Percentiles rank a stretch among this genome's conserved stretches.
These are phyloP conservation scores for Halisarca cf. caerulea DNA, from an alignment of 37 sponge, comb jelly and placozoan genomes.

Conservation along the genomic window DNA sequence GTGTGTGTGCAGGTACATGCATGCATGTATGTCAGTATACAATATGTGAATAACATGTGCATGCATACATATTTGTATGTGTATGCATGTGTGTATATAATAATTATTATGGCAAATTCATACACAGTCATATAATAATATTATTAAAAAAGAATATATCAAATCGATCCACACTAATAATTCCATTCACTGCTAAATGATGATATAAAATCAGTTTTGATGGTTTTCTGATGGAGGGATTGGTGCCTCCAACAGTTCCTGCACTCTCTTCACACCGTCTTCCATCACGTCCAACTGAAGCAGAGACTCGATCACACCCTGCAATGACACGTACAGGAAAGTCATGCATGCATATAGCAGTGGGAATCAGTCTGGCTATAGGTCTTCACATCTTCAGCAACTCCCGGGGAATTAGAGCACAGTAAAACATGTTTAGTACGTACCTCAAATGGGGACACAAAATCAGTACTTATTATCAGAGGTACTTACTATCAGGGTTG, in stretches of 20 bases:
- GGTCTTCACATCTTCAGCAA: background rate
- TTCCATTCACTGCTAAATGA: too few species aligned
- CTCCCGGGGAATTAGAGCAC: background rate
- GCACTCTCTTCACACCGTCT: background rate
- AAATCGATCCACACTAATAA: too few species aligned
- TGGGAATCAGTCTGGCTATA: background rate
- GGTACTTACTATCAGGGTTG: too few species aligned
- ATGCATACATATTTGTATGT: background rate
- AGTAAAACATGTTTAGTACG: background rate
- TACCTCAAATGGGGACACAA: too few species aligned
- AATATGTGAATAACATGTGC: background rate
- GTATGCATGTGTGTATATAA: background rate
- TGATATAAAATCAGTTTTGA: too few species aligned
- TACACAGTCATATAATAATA: too few species aligned
- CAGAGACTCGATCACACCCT: conserved; percentile 4
- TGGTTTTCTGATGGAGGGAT: too few species aligned
- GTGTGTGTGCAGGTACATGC: background rate
- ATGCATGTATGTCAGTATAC: background rate
- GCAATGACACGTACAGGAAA: too few species aligned
- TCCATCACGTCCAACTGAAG: conserved; percentile 11
- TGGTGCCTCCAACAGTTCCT: too few species aligned
- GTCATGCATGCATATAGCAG: background rate
- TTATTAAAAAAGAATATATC: too few species aligned
- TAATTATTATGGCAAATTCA: background rate
- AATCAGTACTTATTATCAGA: too few species aligned